phyloP scores from a whole-genome alignment of 2,113 vertebrate species.

The Otis tarda region DNA sequence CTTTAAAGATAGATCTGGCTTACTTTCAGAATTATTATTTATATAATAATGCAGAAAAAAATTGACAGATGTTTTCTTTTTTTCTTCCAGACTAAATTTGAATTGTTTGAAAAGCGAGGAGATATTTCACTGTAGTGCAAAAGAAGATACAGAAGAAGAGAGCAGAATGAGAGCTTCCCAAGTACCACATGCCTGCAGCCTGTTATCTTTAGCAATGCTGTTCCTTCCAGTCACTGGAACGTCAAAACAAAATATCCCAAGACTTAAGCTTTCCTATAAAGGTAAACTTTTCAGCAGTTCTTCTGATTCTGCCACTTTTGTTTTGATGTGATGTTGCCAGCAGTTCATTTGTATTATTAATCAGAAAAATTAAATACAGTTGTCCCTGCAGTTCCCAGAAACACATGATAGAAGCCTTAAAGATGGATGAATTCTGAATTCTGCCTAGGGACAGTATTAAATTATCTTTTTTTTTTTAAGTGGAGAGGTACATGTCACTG shows the following conservation, averaged over 20 bases:
- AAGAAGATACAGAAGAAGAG: conserved; percentile 44
- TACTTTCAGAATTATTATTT: neutral
- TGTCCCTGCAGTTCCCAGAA: neutral
- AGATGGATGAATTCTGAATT: neutral
- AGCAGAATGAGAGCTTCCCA: conserved; percentile 37
- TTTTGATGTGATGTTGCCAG: conserved; percentile 23
- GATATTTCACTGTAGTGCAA: neutral
- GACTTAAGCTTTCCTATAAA: conserved; percentile 91
- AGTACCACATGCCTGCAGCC: conserved; percentile 59
- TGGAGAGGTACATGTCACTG: neutral
- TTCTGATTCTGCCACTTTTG: neutral
- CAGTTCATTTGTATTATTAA: conserved; percentile 31
- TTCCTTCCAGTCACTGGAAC: conserved; percentile 77
- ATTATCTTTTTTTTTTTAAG: neutral
- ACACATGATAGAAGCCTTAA: neutral
- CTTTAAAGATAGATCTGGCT: neutral
- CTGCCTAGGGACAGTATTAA: neutral
- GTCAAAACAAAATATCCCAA: conserved; percentile 88
- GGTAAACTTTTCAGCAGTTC: conserved; percentile 76
- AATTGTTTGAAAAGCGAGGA: neutral
- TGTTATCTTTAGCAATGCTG: conserved; percentile 75
- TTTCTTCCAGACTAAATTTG: conserved; percentile 64
- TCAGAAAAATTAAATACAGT: neutral
- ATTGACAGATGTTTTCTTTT: conserved; percentile 8
- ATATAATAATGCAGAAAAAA: neutral